Conservation (phyloP, 2,888 invertebrate species). For the Osmoderma eremita region DNA sequence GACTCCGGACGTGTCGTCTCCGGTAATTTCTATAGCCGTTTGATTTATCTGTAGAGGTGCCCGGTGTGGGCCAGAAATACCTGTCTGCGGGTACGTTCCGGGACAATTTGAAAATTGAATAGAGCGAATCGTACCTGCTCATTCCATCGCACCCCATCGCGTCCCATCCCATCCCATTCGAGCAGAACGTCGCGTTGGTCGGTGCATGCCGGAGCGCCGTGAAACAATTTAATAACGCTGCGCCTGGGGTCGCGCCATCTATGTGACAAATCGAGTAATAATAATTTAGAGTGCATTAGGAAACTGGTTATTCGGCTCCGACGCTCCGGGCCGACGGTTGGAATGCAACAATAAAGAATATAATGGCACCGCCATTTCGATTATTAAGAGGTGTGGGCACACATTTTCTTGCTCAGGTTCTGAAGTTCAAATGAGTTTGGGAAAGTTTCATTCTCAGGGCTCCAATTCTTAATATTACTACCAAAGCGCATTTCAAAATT, state of each 20-base stretch:
- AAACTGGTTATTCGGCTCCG: slow-evolving; percentile 14
- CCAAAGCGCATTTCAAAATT: too few relatives aligned
- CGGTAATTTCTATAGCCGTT: slow-evolving; percentile 26
- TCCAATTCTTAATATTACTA: too few relatives aligned
- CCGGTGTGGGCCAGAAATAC: slow-evolving; percentile 15
- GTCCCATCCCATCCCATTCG: background rate
- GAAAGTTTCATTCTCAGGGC: too few relatives aligned
- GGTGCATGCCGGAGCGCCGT: slow-evolving; percentile 18
- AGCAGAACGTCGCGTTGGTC: background rate
- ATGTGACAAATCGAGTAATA: slow-evolving; percentile 33
- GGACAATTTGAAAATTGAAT: slow-evolving; percentile 34
- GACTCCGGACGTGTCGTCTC: slow-evolving; percentile 12
- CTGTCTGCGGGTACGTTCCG: slow-evolving; percentile 19
- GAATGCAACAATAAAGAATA: slow-evolving; percentile 28
- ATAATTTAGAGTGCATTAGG: slow-evolving; percentile 35
- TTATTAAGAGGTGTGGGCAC: background rate
- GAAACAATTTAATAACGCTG: slow-evolving; percentile 34
- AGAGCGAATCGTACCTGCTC: slow-evolving; percentile 11
- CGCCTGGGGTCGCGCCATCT: slow-evolving; percentile 21
- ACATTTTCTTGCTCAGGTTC: background rate
- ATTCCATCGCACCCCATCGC: background rate
- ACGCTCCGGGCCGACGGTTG: background rate
- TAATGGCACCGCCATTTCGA: slow-evolving; percentile 22
- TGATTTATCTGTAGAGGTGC: slow-evolving; percentile 30
- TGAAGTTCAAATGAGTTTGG: too few relatives aligned